These are phyloP conservation scores for Orchesellides sinensis DNA, from an alignment of 2,888 invertebrate species.

Conservation along the genomic window DNA sequence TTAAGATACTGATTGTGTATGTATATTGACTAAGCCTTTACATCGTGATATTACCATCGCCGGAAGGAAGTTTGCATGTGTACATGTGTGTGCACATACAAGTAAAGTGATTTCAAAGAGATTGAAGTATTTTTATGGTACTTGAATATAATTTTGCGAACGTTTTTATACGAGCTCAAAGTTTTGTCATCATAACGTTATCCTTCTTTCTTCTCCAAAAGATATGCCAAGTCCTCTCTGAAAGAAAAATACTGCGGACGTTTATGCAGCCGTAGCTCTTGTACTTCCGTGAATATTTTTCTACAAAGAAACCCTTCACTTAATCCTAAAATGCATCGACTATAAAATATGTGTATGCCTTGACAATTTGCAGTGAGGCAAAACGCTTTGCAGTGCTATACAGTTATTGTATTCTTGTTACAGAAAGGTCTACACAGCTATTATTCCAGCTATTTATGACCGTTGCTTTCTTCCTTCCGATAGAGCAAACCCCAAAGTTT, in stretches of 20 bases:
- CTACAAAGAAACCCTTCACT: conserved; percentile 17
- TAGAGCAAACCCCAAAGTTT: conserved; percentile 2
- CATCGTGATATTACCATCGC: neutral
- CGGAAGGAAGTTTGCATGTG: conserved; percentile 37
- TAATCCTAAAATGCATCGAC: conserved; percentile 54
- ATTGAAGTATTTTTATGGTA: conserved; percentile 47
- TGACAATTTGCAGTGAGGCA: conserved; percentile 36
- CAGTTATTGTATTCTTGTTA: conserved; percentile 20
- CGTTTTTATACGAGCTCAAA: conserved; percentile 45
- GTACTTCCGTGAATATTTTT: conserved; percentile 22
- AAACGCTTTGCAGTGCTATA: neutral
- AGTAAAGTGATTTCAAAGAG: conserved; percentile 31
- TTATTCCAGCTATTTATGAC: conserved; percentile 60
- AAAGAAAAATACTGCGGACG: conserved; percentile 42
- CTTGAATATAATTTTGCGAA: conserved; percentile 44
- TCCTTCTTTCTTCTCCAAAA: conserved; percentile 12
- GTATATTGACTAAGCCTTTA: neutral
- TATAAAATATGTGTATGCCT: conserved; percentile 57
- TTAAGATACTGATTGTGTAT: neutral
- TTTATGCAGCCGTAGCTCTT: conserved; percentile 11
- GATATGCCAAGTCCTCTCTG: neutral
- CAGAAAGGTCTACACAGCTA: conserved; percentile 35
- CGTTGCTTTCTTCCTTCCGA: conserved; percentile 35
- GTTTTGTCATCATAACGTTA: conserved; percentile 60
- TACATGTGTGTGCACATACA: neutral